A percentile compares a stretch with the other conserved stretches of the same genome.
Conservation (phyloP, 2,113 vertebrate species). For the Macquaria australasica region DNA sequence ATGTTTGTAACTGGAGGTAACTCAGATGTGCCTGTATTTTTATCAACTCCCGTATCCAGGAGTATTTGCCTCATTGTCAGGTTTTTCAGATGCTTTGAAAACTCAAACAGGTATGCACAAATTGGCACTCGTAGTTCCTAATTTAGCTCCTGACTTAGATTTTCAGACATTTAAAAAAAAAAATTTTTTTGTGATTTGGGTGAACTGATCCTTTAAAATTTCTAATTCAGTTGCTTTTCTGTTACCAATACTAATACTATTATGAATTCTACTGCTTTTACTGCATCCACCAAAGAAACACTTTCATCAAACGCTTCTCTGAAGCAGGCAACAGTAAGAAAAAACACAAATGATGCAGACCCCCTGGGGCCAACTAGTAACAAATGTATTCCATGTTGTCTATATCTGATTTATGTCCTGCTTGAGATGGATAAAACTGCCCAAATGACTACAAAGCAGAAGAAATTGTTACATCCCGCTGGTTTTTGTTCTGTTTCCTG, state of each 20-base stretch:
- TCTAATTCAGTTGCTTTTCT: neutral
- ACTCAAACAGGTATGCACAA: neutral
- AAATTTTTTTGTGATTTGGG: neutral
- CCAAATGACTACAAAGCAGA: constrained; percentile 24
- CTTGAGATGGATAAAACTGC: constrained; percentile 17
- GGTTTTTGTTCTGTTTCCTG: too few relatives aligned
- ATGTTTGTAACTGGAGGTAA: neutral
- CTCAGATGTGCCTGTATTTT: neutral
- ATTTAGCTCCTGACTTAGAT: neutral
- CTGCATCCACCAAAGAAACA: constrained; percentile 14
- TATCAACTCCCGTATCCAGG: constrained; percentile 10
- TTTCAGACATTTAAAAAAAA: too few relatives aligned
- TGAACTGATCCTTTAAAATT: neutral
- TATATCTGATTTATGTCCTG: constrained; percentile 41
- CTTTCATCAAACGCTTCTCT: constrained; percentile 24
- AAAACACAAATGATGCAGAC: constrained; percentile 32
- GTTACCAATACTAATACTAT: neutral
- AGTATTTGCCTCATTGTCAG: neutral
- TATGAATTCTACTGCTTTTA: constrained; percentile 19
- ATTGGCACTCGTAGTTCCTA: too few relatives aligned
- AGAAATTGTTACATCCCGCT: too few relatives aligned
- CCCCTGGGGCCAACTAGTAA: constrained; percentile 34
- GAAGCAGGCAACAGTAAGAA: constrained; percentile 33
- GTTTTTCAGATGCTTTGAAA: neutral
- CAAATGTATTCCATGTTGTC: constrained; percentile 31